phyloP scores from a whole-genome alignment of 35 echinoderm and acorn worm genomes.

The Stichopus chloronotus region DNA sequence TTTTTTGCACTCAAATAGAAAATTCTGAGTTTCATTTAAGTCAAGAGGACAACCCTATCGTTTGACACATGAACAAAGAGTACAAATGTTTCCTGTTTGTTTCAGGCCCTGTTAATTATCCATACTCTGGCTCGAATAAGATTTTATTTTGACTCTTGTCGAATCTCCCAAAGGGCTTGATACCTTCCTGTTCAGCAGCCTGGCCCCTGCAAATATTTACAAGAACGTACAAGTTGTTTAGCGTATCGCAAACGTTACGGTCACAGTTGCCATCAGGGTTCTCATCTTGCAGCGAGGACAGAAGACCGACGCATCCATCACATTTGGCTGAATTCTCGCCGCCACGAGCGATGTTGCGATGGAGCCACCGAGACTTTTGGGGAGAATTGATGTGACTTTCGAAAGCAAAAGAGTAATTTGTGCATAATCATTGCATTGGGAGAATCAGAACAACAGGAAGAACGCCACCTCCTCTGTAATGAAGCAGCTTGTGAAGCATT shows the following conservation, averaged over 20 bases:
- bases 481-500: not conserved
- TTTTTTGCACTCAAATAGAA: too few species aligned
- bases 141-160: too few species aligned
- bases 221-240: not conserved
- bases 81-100: too few species aligned
- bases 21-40: too few species aligned
- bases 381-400: not conserved
- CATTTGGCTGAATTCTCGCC: not conserved
- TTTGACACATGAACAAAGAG: too few species aligned
- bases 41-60: too few species aligned
- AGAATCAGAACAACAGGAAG: constrained; percentile 10
- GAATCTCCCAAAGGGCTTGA: too few species aligned
- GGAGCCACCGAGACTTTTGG: not conserved
- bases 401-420: not conserved
- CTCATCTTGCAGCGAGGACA: not conserved
- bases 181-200: not conserved
- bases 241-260: not conserved
- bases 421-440: not conserved
- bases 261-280: not conserved
- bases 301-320: not conserved
- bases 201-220: not conserved
- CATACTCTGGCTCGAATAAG: too few species aligned
- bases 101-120: too few species aligned
- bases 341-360: not conserved
- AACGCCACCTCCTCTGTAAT: not conserved